Evolutionary conservation across 2,797 vertebrate species (phyloP), one percentile per base, ranked within the genome.

Genomic region (Platalea minor): DNA sequence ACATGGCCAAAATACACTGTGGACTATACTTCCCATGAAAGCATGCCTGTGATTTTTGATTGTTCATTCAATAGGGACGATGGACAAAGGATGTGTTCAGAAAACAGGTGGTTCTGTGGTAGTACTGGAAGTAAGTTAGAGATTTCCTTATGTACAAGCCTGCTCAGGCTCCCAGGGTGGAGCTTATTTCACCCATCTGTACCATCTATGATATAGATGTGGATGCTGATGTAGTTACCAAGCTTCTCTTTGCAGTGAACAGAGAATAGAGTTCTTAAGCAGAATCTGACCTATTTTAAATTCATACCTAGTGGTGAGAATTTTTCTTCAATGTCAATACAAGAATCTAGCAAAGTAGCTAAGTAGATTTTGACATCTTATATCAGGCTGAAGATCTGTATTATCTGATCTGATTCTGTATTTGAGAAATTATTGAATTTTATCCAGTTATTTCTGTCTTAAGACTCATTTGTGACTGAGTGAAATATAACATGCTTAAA

Each of bases 181-280:
- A 45, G 25, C 5, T 70, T 29, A 10, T 78, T 81, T 73, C 23
- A 33, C 7, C 31, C 9, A 37, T 7, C 2, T 63, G 2, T 57
- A 50, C 41, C 0, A 28, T 19, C 11, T n/a, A 0, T 64, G 17
- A 7, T 0, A 1, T 3, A 41, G 25, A 21, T n/a, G 25, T 59
- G 26, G 9, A 29, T 13, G 8, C 3, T 67, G 37, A 61, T 1
- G 23, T 43, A 26, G 5, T 33, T 2, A 57, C 2, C 31, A 24
- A 21, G 5, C 4, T 24, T 65, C 26, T 50, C 6, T 64, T 69
- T 57, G 48, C 39, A n/a, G 21, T 11, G 17, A 65, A 14, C 2
- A n/a, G 33, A 78, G 18, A 45, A 79, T 74, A 79, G 31, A 25
- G 5, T 25, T 69, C 70, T 81, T 59, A 70, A 78, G 10, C 0